Conservation (phyloP, 2,888 invertebrate species). For the Acleris laterana region DNA sequence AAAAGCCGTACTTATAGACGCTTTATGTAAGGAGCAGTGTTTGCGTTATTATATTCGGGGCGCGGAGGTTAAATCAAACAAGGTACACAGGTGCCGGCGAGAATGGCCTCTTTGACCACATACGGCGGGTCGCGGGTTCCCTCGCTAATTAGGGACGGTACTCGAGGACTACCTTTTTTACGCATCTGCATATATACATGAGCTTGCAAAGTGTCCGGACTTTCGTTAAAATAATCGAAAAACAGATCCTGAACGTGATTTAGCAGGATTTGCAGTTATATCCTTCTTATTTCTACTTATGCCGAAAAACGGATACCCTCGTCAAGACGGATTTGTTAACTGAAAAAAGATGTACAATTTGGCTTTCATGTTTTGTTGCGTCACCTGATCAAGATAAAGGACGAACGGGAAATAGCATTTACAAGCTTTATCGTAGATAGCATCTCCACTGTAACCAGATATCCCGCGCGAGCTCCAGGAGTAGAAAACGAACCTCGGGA, state of each 20-base stretch:
- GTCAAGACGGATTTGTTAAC: slow-evolving; percentile 81
- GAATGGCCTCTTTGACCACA: slow-evolving; percentile 49
- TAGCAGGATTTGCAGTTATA: slow-evolving; percentile 72
- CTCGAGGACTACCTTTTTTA: slow-evolving; percentile 41
- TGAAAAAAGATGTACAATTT: slow-evolving; percentile 78
- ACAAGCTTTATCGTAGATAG: slow-evolving; percentile 15
- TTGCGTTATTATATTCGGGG: slow-evolving; percentile 29
- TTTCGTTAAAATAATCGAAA: slow-evolving; percentile 58
- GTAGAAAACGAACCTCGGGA: too few relatives aligned
- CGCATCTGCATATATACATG: slow-evolving; percentile 36
- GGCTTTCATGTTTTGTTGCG: slow-evolving; percentile 75
- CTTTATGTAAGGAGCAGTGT: slow-evolving; percentile 9
- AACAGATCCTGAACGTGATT: slow-evolving; percentile 67
- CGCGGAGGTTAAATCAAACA: slow-evolving; percentile 37
- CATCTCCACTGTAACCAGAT: slow-evolving; percentile 5
- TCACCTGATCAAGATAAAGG: slow-evolving; percentile 72
- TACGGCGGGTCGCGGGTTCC: slow-evolving; percentile 44
- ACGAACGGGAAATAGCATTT: slow-evolving; percentile 50
- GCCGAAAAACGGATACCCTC: slow-evolving; percentile 73
- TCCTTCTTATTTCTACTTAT: slow-evolving; percentile 73
- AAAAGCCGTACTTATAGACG: slow-evolving; percentile 10
- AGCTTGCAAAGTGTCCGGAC: slow-evolving; percentile 37
- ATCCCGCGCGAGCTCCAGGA: too few relatives aligned
- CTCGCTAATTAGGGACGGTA: slow-evolving; percentile 52
- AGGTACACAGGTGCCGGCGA: slow-evolving; percentile 49